phyloP scores from a whole-genome alignment of 2,888 invertebrate species.

The Eueremaeus valkanovi region DNA sequence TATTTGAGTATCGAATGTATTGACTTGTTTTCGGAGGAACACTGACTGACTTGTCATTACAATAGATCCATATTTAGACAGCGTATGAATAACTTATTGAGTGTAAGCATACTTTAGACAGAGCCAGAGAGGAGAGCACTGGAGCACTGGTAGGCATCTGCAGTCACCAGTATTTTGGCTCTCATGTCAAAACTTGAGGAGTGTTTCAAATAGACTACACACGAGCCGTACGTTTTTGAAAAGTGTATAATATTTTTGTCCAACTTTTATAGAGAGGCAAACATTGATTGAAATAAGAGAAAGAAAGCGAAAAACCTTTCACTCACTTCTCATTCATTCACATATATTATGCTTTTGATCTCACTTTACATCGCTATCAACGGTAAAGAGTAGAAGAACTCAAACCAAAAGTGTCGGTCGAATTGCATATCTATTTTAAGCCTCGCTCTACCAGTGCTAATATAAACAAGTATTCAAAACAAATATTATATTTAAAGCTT shows the following conservation, averaged over 20 bases:
- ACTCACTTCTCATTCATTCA: neutral
- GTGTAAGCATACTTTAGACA: neutral
- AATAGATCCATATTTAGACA: slow-evolving; percentile 17
- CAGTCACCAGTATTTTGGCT: slow-evolving; percentile 6
- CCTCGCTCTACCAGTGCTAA: neutral
- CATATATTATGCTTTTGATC: neutral
- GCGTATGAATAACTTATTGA: neutral
- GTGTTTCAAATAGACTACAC: neutral
- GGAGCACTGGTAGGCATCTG: neutral
- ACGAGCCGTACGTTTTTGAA: neutral
- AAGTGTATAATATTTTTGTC: neutral
- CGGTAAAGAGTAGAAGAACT: neutral
- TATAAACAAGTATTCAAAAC: neutral
- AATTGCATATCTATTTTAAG: too few species aligned
- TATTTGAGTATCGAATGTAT: neutral
- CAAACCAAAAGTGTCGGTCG: neutral
- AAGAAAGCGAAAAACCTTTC: neutral
- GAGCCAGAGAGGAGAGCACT: too few species aligned
- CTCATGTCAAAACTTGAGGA: neutral
- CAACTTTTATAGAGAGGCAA: neutral
- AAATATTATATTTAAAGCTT: neutral
- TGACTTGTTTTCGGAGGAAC: neutral
- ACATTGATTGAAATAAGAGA: neutral
- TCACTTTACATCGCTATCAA: neutral
- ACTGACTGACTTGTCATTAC: neutral